These are phyloP conservation scores for Sphecodes monilicornis DNA, from an alignment of 2,888 invertebrate genomes.

Conservation along the genomic window DNA sequence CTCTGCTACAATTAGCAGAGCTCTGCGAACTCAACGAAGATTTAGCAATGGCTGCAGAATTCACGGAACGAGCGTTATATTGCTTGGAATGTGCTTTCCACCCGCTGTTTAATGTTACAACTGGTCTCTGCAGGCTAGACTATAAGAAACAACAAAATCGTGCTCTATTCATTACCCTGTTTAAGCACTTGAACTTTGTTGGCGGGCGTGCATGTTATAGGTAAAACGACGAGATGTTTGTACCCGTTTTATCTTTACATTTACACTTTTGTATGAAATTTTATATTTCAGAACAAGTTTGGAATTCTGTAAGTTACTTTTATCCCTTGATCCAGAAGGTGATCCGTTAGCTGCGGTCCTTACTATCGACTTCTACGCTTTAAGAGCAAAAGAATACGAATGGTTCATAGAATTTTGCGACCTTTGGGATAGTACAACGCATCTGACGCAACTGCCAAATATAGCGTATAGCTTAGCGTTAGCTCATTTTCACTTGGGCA, in stretches of 20 bases:
- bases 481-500: conserved; percentile 88
- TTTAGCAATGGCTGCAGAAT: conserved; percentile 90
- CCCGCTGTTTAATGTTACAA: conserved; percentile 91
- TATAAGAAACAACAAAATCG: conserved; percentile 93
- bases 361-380: conserved; percentile 93
- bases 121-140: conserved; percentile 90
- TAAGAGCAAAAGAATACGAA: conserved; percentile 90
- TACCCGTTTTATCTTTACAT: not conserved
- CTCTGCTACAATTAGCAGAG: conserved; percentile 92
- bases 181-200: conserved; percentile 92
- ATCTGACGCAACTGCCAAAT: conserved; percentile 93
- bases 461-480: conserved; percentile 93
- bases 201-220: conserved; percentile 91
- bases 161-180: conserved; percentile 91
- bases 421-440: conserved; percentile 88
- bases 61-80: conserved; percentile 92
- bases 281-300: conserved; percentile 89
- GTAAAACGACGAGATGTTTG: conserved; percentile 60
- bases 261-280: not conserved
- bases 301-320: conserved; percentile 93
- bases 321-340: conserved; percentile 90
- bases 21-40: conserved; percentile 92
- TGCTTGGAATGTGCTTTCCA: conserved; percentile 92
- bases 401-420: conserved; percentile 88
- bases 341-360: conserved; percentile 92